These are phyloP conservation scores for Phoxinus phoxinus DNA, from an alignment of 2,113 vertebrate species.

Conservation along the genomic window DNA sequence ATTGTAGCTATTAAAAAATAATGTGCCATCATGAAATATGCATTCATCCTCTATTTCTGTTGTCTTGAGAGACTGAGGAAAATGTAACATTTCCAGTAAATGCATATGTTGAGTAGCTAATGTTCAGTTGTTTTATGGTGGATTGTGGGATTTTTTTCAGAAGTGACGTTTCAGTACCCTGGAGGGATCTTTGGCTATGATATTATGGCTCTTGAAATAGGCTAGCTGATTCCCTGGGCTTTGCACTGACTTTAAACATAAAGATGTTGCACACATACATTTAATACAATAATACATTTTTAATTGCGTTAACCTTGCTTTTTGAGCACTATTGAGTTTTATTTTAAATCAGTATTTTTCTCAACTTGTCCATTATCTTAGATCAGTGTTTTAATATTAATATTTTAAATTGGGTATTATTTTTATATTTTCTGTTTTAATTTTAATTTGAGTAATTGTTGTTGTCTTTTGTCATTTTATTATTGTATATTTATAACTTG, in stretches of 20 bases:
- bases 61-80: not conserved
- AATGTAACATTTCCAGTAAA: not conserved
- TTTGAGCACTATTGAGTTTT: not conserved
- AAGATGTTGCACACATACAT: not conserved
- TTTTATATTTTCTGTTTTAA: not conserved
- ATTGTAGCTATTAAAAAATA: conserved; percentile 7
- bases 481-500: not conserved
- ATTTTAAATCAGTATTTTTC: too few species aligned
- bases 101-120: not conserved
- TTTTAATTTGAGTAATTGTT: not conserved
- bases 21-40: conserved; percentile 5
- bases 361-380: not conserved
- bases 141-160: not conserved
- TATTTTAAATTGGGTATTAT: not conserved
- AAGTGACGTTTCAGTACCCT: not conserved
- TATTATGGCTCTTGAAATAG: not conserved
- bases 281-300: not conserved
- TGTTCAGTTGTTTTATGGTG: not conserved
- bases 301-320: not conserved
- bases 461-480: not conserved
- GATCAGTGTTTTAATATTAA: not conserved
- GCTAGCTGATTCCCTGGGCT: not conserved
- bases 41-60: not conserved
- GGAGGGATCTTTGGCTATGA: not conserved
- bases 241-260: not conserved